Base-by-base conservation (phyloP, 2,888 invertebrate genomes). In the Anthoptus insignis region DNA sequence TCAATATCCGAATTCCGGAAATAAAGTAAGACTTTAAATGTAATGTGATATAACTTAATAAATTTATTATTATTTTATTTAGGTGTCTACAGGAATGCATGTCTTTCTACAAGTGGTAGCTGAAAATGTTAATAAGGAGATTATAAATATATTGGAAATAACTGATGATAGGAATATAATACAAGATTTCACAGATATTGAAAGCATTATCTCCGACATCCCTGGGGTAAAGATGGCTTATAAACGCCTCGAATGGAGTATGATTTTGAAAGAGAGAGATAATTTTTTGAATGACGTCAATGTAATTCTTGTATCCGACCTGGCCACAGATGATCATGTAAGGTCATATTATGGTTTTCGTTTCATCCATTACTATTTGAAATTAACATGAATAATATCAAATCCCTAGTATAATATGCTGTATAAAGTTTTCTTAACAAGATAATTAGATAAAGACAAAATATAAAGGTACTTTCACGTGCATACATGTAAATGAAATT, bases 21-120 rank as follows among this genome's bases (percentile, higher is more conserved):
- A n/a, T n/a, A n/a, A n/a, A n/a, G n/a, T n/a, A n/a, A n/a, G n/a
- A n/a, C 27, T 27, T 27, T 27, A 27, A 27, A 27, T 27, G n/a
- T n/a, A n/a, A n/a, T n/a, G n/a, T n/a, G n/a, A n/a, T n/a, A n/a
- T n/a, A n/a, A n/a, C n/a, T n/a, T n/a, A n/a, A n/a, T n/a, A n/a
- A n/a, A n/a, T n/a, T n/a, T n/a, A n/a, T n/a, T n/a, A n/a, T n/a
- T n/a, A n/a, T n/a, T n/a, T n/a, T n/a, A n/a, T n/a, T 32, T 67
- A 81, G 82, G 58, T 76, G 1, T 27, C 65, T 27, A 72, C 73
- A 13, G 64, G 73, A 3, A 32, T 76, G 3, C 68, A 77, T 58
- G 64, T 77, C 0, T 78, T 69, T 57, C 39, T 80, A 7, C 83
- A 83, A 81, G 76, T 78, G 9, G 73, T 80, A 11, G 71, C 74